Conservation (phyloP, 2,888 invertebrate species). For the Patella depressa region DNA sequence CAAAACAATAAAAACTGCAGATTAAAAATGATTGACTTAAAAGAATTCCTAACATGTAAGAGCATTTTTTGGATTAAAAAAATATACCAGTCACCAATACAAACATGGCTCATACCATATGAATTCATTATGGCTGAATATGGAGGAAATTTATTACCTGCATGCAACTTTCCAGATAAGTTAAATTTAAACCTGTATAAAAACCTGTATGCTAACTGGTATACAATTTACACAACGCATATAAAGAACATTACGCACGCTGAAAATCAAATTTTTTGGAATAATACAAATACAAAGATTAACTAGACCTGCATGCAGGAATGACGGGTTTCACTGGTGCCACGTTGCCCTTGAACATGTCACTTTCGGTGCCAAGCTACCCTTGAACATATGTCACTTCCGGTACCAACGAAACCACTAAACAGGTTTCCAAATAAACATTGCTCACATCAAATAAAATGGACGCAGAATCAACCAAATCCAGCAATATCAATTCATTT, state of each 20-base stretch:
- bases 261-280: not conserved
- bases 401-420: too few species aligned
- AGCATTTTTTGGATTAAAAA: not conserved
- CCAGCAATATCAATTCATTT: too few species aligned
- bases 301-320: too few species aligned
- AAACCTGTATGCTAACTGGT: not conserved
- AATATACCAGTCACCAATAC: not conserved
- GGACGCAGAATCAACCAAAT: too few species aligned
- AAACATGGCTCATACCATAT: not conserved
- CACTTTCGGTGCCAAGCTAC: too few species aligned
- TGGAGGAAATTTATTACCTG: not conserved
- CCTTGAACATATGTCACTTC: too few species aligned
- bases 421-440: too few species aligned
- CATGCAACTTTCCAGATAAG: not conserved
- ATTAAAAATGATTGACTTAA: not conserved
- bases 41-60: not conserved
- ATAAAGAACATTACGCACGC: not conserved
- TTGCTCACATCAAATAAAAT: too few species aligned
- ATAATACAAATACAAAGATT: not conserved
- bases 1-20: not conserved
- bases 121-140: not conserved
- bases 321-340: too few species aligned
- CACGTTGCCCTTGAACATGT: too few species aligned
- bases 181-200: not conserved
- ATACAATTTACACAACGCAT: not conserved